Conservation (phyloP, 2,888 invertebrate species). For the Trichopoda pennipes region DNA sequence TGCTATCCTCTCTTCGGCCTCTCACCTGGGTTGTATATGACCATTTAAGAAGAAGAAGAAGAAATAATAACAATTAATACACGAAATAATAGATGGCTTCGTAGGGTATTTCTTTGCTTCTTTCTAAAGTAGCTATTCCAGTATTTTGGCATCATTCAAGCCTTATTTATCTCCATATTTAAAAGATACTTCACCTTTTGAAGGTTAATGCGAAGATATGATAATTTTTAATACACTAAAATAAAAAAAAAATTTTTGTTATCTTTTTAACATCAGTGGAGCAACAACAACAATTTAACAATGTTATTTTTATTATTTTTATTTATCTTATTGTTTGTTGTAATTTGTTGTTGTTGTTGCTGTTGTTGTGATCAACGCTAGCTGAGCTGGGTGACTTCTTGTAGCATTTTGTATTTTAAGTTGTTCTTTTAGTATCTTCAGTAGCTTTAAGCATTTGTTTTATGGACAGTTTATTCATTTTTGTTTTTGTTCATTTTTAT, state of each 20-base stretch:
- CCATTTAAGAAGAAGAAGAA: no score
- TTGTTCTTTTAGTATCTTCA: conserved; percentile 55
- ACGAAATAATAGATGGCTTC: no score
- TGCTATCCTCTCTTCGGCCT: no score
- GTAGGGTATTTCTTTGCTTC: no score
- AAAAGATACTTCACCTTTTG: not conserved
- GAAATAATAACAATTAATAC: no score
- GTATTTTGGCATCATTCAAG: no score
- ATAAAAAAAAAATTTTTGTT: conserved; percentile 7
- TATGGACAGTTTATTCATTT: conserved; percentile 51
- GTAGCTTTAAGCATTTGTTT: conserved; percentile 65
- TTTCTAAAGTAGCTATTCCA: no score
- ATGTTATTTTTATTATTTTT: conserved; percentile 59
- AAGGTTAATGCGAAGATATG: conserved; percentile 30
- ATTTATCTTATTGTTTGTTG: conserved; percentile 57
- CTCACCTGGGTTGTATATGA: no score
- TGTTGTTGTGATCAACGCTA: conserved; percentile 41
- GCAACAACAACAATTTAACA: conserved; percentile 53
- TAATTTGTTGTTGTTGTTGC: conserved; percentile 14
- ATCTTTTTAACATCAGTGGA: conserved; percentile 5
- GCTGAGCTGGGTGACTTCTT: conserved; percentile 4
- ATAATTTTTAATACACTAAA: conserved; percentile 3
- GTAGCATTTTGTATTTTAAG: conserved; percentile 50
- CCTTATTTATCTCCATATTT: no score
- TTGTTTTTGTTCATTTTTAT: conserved; percentile 1